phyloP scores from a whole-genome alignment of 2,113 vertebrate genomes.

The Sinocyclocheilus anshuiensis region DNA sequence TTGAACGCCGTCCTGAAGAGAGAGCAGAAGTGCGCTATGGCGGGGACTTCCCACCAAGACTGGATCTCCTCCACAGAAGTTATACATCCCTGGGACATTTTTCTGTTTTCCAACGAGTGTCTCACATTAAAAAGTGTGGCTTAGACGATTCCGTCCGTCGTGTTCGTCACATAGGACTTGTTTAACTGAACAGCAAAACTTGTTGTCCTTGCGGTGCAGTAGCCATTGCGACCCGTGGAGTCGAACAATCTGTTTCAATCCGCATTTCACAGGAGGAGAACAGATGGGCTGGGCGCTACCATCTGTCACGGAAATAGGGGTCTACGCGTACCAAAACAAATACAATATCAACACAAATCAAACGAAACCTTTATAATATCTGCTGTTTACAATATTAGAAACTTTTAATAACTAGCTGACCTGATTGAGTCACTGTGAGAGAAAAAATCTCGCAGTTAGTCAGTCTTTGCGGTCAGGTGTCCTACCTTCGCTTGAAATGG shows the following conservation, averaged over 20 bases:
- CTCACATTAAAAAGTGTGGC: slow-evolving; percentile 72
- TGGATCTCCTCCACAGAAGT: slow-evolving; percentile 88
- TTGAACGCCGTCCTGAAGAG: slow-evolving; percentile 93
- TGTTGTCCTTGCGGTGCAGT: slow-evolving; percentile 53
- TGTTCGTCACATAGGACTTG: slow-evolving; percentile 53
- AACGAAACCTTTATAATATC: fast-evolving
- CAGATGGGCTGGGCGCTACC: slow-evolving; percentile 77
- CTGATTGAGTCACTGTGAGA: not conserved
- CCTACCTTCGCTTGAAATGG: slow-evolving; percentile 43
- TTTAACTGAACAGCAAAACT: slow-evolving; percentile 67
- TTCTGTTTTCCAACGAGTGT: slow-evolving; percentile 55
- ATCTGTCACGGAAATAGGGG: slow-evolving; percentile 40
- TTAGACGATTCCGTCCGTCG: not conserved
- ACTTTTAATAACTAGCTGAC: not conserved
- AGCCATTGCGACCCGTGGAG: slow-evolving; percentile 70
- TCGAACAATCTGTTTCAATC: slow-evolving; percentile 75
- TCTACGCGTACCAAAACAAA: not conserved
- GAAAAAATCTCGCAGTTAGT: not conserved
- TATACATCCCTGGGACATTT: slow-evolving; percentile 81
- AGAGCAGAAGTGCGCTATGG: slow-evolving; percentile 97
- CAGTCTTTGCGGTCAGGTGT: not conserved
- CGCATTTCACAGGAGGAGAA: slow-evolving; percentile 67
- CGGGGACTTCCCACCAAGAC: slow-evolving; percentile 97
- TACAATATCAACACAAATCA: not conserved
- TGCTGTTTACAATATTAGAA: fast-evolving